Evolutionary conservation across 2,888 invertebrate species (phyloP).

Genomic region (Lepidochitona cinerea): DNA sequence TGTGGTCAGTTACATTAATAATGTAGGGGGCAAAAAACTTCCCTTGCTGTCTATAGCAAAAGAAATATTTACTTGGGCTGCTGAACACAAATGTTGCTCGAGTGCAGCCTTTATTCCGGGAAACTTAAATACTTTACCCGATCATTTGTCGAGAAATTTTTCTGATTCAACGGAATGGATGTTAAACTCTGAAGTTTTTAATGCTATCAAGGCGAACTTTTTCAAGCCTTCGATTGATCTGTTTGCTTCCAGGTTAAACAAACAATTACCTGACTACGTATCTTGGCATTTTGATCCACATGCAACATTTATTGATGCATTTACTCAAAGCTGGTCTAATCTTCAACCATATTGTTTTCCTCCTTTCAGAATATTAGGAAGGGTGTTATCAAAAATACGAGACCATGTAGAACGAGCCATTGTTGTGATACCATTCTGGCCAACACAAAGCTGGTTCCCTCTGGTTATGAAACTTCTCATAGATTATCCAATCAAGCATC

Average conservation of each 20-base stretch:
- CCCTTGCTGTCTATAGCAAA: neutral
- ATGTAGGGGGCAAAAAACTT: neutral
- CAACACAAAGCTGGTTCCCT: slow-evolving; percentile 10
- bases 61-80: too few relatives aligned
- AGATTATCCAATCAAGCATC: neutral
- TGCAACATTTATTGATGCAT: neutral
- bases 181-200: neutral
- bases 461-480: neutral
- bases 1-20: neutral
- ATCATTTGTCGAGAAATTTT: slow-evolving; percentile 6
- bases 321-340: neutral
- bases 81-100: too few relatives aligned
- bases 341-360: neutral
- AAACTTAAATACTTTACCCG: neutral
- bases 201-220: neutral
- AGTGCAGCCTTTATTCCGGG: neutral
- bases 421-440: slow-evolving; percentile 8
- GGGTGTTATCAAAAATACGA: neutral
- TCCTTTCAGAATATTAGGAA: neutral
- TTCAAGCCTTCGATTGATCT: slow-evolving; percentile 10
- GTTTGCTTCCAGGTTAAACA: slow-evolving; percentile 8
- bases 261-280: neutral
- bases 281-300: slow-evolving; percentile 9
- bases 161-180: slow-evolving; percentile 8
- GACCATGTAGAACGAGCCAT: neutral